phyloP scores from a whole-genome alignment of 2,888 invertebrate genomes.

The Charanyca ferruginea region DNA sequence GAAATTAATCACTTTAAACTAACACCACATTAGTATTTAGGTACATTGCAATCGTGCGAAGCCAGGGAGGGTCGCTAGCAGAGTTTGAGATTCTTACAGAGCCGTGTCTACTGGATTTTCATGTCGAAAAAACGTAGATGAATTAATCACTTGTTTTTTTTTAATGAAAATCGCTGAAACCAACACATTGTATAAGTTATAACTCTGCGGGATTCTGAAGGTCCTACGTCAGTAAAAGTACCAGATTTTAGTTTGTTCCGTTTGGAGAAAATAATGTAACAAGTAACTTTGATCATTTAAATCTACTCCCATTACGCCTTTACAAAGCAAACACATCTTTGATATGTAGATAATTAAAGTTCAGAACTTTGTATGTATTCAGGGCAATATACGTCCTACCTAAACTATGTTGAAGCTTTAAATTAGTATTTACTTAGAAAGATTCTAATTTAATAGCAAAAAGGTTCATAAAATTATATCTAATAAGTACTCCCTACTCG shows the following conservation, averaged over 20 bases:
- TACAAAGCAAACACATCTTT: constrained; percentile 1
- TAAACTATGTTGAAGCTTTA: neutral
- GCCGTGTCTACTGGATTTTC: neutral
- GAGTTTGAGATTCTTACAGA: too few species aligned
- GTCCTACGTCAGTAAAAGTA: neutral
- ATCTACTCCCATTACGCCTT: neutral
- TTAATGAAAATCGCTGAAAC: neutral
- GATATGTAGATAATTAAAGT: neutral
- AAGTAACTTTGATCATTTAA: neutral
- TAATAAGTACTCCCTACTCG: neutral
- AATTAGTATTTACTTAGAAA: neutral
- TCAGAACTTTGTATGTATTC: constrained; percentile 1
- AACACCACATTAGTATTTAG: too few species aligned
- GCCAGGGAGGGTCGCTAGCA: too few species aligned
- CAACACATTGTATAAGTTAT: neutral
- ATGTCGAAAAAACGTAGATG: too few species aligned
- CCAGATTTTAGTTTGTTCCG: neutral
- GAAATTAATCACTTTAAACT: too few species aligned
- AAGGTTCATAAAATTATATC: neutral
- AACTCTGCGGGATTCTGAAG: neutral
- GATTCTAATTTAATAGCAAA: neutral
- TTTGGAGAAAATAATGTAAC: neutral
- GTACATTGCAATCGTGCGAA: too few species aligned
- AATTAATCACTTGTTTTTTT: too few species aligned
- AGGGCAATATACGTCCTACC: neutral